Percentiles rank a stretch among this genome's conserved stretches.
These are phyloP conservation scores for Excalfactoria chinensis DNA, from an alignment of 2,113 vertebrate genomes.

Conservation along the genomic window DNA sequence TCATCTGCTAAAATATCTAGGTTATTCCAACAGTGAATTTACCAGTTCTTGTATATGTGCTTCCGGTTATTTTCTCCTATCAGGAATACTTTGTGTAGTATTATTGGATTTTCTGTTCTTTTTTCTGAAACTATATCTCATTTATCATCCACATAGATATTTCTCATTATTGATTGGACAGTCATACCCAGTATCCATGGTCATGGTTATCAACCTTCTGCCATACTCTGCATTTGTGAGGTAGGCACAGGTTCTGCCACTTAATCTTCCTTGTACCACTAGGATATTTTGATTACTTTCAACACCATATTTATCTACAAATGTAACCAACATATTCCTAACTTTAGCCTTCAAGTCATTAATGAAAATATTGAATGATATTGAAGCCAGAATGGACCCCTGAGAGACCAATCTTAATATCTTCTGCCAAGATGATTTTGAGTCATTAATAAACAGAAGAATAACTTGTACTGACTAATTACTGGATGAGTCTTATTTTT, in stretches of 20 bases:
- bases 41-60: not conserved
- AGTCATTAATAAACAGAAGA: slow-evolving; percentile 65
- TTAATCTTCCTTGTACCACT: not conserved
- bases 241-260: not conserved
- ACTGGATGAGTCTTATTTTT: slow-evolving; percentile 35
- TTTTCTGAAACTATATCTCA: not conserved
- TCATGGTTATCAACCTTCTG: not conserved
- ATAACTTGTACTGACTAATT: slow-evolving; percentile 53
- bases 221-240: not conserved
- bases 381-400: slow-evolving; percentile 34
- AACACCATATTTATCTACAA: slow-evolving; percentile 27
- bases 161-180: not conserved
- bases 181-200: not conserved
- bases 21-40: not conserved
- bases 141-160: not conserved
- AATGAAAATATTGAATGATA: slow-evolving; percentile 70
- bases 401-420: slow-evolving; percentile 46
- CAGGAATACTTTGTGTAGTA: not conserved
- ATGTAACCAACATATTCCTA: slow-evolving; percentile 42
- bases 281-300: not conserved
- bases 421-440: slow-evolving; percentile 59
- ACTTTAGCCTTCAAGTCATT: slow-evolving; percentile 49
- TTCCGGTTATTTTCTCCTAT: not conserved
- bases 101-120: not conserved
- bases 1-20: slow-evolving; percentile 44